These are phyloP conservation scores for Atta cephalotes DNA, from an alignment of 1,140 invertebrate genomes.

Conservation along the genomic window DNA sequence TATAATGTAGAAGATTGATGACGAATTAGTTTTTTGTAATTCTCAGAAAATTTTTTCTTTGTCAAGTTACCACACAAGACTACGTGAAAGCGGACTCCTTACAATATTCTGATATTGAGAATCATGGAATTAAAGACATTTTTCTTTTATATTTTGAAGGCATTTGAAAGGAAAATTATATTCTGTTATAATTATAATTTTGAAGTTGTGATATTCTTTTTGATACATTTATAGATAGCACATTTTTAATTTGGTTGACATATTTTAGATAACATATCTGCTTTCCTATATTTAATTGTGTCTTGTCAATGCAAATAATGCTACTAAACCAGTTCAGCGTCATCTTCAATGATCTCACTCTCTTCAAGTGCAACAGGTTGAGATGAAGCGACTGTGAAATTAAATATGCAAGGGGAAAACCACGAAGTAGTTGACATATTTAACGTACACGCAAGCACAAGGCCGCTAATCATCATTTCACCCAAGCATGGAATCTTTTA, in stretches of 20 bases:
- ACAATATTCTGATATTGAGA: neutral
- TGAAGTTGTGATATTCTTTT: slow-evolving; percentile 23
- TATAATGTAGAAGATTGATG: neutral
- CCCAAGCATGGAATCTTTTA: slow-evolving; percentile 26
- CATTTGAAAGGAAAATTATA: neutral
- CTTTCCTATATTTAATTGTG: slow-evolving; percentile 35
- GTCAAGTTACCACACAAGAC: slow-evolving; percentile 56
- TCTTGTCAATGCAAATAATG: slow-evolving; percentile 43
- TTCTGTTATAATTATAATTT: slow-evolving; percentile 24
- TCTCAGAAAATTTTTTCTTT: slow-evolving; percentile 35
- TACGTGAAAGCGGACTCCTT: slow-evolving; percentile 47
- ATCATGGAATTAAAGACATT: neutral
- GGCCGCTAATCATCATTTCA: slow-evolving; percentile 39
- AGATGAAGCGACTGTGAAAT: slow-evolving; percentile 44
- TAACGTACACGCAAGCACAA: slow-evolving; percentile 42
- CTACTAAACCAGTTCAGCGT: neutral
- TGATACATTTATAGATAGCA: neutral
- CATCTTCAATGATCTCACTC: slow-evolving; percentile 14
- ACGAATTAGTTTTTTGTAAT: neutral
- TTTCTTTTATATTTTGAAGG: neutral
- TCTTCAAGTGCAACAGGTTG: neutral
- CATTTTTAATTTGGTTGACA: slow-evolving; percentile 1
- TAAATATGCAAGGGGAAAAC: slow-evolving; percentile 7
- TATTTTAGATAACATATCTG: slow-evolving; percentile 20
- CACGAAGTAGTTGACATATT: neutral